Percentiles rank a stretch among this genome's conserved stretches.
phyloP scores from a whole-genome alignment of 2,113 vertebrate species.

The Pseudopipra pipra region DNA sequence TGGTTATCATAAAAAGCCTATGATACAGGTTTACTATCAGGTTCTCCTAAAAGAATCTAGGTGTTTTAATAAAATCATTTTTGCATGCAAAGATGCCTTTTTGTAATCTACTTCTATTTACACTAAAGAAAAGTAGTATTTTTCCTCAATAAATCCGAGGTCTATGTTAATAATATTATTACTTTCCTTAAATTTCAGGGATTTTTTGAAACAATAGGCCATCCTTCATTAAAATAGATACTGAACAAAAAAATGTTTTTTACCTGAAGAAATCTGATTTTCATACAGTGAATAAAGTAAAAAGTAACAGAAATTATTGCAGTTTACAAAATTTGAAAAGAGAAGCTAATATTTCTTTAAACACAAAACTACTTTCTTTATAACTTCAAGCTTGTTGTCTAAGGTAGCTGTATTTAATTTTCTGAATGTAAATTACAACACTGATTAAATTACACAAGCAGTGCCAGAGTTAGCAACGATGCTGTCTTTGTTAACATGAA shows the following conservation, averaged over 20 bases:
- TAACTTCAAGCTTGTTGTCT: not conserved
- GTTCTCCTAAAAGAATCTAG: not conserved
- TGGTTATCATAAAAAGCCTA: not conserved
- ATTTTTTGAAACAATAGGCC: accelerated
- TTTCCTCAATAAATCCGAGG: not conserved
- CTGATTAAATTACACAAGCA: not conserved
- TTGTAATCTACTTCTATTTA: not conserved
- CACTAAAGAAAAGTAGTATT: not conserved
- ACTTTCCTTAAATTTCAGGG: not conserved
- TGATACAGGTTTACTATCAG: accelerated
- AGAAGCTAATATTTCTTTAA: not conserved
- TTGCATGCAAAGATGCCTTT: not conserved
- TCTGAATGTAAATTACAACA: not conserved
- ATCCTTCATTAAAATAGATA: not conserved
- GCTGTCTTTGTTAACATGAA: not conserved
- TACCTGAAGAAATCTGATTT: not conserved
- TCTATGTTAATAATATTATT: not conserved
- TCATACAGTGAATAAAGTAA: not conserved
- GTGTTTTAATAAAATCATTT: not conserved
- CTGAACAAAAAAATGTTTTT: not conserved
- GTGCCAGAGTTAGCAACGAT: not conserved
- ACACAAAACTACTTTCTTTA: not conserved
- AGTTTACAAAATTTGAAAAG: not conserved
- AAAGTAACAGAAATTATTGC: not conserved
- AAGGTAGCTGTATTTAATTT: not conserved